These are phyloP conservation scores for Pseudococcus jackbeardsleyi DNA, from an alignment of 2,888 invertebrate species.

Conservation along the genomic window DNA sequence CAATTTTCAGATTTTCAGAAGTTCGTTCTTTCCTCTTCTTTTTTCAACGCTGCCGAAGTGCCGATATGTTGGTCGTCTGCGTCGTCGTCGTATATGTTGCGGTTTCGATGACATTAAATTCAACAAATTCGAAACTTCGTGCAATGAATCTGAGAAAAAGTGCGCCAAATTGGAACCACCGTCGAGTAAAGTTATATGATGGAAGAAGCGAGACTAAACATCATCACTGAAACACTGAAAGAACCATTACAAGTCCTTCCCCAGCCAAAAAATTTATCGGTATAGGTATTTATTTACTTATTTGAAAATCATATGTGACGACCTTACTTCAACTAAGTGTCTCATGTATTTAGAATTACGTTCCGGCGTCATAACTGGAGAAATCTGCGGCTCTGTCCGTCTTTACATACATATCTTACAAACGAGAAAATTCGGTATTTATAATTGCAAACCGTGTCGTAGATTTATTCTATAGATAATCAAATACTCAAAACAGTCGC, in stretches of 20 bases:
- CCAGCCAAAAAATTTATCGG: conserved; percentile 45
- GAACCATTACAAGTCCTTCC: conserved; percentile 66
- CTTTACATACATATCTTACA: conserved; percentile 83
- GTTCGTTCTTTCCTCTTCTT: too few species aligned
- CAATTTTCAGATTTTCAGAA: too few species aligned
- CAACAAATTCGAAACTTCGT: background rate
- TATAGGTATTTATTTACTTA: background rate
- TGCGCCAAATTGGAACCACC: conserved; percentile 10
- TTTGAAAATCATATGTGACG: background rate
- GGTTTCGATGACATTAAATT: background rate
- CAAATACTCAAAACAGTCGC: conserved; percentile 44
- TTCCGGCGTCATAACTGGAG: conserved; percentile 75
- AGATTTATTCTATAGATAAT: conserved; percentile 89
- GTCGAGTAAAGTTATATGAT: conserved; percentile 76
- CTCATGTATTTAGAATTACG: conserved; percentile 3
- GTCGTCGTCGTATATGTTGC: too few species aligned
- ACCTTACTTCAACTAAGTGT: background rate
- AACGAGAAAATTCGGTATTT: conserved; percentile 86
- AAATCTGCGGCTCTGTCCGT: conserved; percentile 83
- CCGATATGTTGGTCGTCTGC: too few species aligned
- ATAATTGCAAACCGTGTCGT: conserved; percentile 87
- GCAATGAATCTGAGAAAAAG: background rate
- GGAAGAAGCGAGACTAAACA: conserved; percentile 78
- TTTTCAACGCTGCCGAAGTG: too few species aligned
- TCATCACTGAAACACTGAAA: conserved; percentile 70